phyloP scores from a whole-genome alignment of 1,140 invertebrate genomes.

The Drosophila carrolli region DNA sequence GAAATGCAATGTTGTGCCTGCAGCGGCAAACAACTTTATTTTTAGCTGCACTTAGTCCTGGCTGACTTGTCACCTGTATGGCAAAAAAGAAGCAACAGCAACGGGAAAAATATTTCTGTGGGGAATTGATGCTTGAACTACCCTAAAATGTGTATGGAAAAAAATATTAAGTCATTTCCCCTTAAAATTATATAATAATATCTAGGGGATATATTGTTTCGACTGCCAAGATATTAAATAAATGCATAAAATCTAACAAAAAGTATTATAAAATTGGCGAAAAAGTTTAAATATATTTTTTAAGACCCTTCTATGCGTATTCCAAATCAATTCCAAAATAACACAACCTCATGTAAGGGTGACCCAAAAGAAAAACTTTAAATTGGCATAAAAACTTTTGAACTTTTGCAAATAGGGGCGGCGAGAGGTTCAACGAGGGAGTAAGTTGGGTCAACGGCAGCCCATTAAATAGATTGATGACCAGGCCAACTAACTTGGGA shows the following conservation, averaged over 20 bases:
- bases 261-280: too few species aligned
- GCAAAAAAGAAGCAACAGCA: conserved; percentile 9
- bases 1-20: conserved; percentile 51
- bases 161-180: too few species aligned
- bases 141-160: not conserved
- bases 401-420: conserved; percentile 33
- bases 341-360: conserved; percentile 21
- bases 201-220: too few species aligned
- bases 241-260: too few species aligned
- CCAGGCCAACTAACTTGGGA: conserved; percentile 30
- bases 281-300: too few species aligned
- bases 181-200: too few species aligned
- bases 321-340: not conserved
- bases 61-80: conserved; percentile 29
- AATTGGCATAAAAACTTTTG: conserved; percentile 63
- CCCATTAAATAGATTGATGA: conserved; percentile 63
- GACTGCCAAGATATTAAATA: too few species aligned
- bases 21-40: conserved; percentile 47
- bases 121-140: not conserved
- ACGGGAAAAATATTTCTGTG: not conserved
- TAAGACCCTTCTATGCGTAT: not conserved
- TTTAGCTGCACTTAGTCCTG: conserved; percentile 45
- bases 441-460: conserved; percentile 55
- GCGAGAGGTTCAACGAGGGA: conserved; percentile 8
- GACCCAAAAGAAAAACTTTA: conserved; percentile 47